A percentile compares a stretch with the other conserved stretches of the same genome.
Evolutionary conservation across 2,888 invertebrate species (phyloP).

Genomic region (Dicyrtomina minuta): DNA sequence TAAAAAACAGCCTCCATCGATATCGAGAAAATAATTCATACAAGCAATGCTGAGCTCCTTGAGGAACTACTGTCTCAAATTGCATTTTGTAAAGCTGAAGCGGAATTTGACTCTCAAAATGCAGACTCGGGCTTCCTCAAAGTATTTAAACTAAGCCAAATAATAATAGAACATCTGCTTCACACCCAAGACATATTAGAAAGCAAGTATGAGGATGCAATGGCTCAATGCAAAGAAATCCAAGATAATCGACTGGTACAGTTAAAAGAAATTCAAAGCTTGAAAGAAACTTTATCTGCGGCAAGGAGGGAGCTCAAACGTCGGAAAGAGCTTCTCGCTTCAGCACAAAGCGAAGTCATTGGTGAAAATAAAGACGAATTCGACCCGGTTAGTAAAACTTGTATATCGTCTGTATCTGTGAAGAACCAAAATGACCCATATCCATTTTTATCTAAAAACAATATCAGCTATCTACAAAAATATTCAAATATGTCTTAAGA

Average conservation of each 20-base stretch:
- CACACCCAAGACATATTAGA: conserved; percentile 30
- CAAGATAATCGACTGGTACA: conserved; percentile 37
- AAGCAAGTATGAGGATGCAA: conserved; percentile 26
- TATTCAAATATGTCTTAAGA: too few species aligned
- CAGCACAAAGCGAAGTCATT: conserved; percentile 41
- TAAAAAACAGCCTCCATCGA: conserved; percentile 45
- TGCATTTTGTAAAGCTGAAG: conserved; percentile 45
- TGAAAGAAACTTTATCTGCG: conserved; percentile 38
- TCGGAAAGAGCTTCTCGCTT: conserved; percentile 43
- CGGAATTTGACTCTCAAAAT: conserved; percentile 42
- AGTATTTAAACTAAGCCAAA: conserved; percentile 47
- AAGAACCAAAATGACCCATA: too few species aligned
- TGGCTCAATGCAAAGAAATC: conserved; percentile 26
- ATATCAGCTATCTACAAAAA: too few species aligned
- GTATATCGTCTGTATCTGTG: too few species aligned
- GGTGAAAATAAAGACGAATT: conserved; percentile 45
- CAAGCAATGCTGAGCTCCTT: conserved; percentile 36
- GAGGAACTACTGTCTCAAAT: conserved; percentile 41
- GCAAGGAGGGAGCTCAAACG: conserved; percentile 45
- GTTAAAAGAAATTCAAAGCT: conserved; percentile 37
- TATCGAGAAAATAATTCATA: conserved; percentile 43
- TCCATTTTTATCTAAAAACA: too few species aligned
- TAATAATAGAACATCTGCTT: conserved; percentile 42
- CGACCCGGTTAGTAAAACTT: conserved; percentile 38
- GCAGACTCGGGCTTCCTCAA: conserved; percentile 48